Conservation (phyloP, 2,797 vertebrate species). For the Simalia tracyae region DNA sequence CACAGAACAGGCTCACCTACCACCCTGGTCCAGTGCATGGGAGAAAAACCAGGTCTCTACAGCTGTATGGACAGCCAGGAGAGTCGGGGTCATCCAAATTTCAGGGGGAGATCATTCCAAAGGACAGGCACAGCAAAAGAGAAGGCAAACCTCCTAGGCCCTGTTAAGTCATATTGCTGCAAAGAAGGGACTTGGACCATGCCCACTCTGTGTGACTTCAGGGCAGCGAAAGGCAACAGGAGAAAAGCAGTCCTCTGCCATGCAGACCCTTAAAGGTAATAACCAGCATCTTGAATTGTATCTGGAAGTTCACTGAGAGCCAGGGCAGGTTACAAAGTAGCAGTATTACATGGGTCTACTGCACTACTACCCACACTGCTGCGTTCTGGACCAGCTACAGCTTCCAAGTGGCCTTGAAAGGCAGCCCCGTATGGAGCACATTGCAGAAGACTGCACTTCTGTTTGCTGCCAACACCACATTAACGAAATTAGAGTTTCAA, state of each 20-base stretch:
- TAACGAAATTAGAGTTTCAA: background rate
- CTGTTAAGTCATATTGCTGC: background rate
- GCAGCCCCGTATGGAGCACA: background rate
- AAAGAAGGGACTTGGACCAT: background rate
- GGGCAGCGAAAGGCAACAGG: background rate
- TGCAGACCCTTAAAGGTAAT: background rate
- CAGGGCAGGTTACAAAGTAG: too few relatives aligned
- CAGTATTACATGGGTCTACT: too few relatives aligned
- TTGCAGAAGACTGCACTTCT: background rate
- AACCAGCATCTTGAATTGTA: background rate
- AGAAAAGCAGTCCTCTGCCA: background rate
- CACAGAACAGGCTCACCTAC: background rate
- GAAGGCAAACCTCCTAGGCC: background rate
- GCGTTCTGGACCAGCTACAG: background rate
- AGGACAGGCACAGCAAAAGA: background rate
- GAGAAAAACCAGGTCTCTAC: background rate
- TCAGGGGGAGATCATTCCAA: background rate
- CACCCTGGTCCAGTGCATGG: background rate
- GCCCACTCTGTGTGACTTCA: background rate
- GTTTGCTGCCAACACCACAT: background rate
- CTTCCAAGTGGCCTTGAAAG: background rate
- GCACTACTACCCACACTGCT: background rate
- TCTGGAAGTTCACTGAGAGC: too few relatives aligned
- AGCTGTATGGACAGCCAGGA: background rate
- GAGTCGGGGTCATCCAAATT: background rate